A percentile compares a stretch with the other conserved stretches of the same genome.
phyloP scores from a whole-genome alignment of 2,797 vertebrate species.

The Liasis olivaceus region DNA sequence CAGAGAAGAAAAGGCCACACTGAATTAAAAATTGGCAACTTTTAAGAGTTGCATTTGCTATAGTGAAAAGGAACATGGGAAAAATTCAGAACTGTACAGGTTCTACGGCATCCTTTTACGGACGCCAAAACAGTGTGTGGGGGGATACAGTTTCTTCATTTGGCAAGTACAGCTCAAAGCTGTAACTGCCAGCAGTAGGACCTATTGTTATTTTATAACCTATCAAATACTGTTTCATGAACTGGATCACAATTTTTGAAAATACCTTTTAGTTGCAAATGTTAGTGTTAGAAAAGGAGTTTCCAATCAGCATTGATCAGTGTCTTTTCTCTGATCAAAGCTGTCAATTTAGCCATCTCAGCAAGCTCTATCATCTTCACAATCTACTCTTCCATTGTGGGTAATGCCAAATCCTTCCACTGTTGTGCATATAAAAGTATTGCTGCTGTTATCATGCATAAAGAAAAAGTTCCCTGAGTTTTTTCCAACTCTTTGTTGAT shows the following conservation, averaged over 20 bases:
- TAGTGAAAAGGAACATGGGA: not conserved
- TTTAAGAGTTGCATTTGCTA: slow-evolving; percentile 39
- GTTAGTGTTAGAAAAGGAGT: not conserved
- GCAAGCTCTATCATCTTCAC: no score
- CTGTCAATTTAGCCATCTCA: no score
- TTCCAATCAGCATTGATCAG: no score
- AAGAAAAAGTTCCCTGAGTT: no score
- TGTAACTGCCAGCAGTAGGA: accelerated
- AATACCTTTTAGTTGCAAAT: not conserved
- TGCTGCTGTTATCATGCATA: no score
- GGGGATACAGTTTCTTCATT: not conserved
- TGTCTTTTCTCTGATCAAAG: no score
- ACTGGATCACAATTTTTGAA: not conserved
- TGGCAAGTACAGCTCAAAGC: not conserved
- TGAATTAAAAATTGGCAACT: slow-evolving; percentile 47
- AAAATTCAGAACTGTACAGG: slow-evolving; percentile 20
- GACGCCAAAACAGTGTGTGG: not conserved
- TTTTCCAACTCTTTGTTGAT: no score
- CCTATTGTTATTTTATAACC: accelerated
- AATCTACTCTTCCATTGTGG: no score
- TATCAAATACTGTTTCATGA: not conserved
- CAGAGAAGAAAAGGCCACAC: slow-evolving; percentile 23
- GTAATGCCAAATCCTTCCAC: no score
- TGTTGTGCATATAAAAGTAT: no score
- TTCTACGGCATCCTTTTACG: not conserved